Evolutionary conservation across 2,888 invertebrate genomes (phyloP), one percentile per base, ranked within the genome.

Genomic region (Epistrophella euchroma): DNA sequence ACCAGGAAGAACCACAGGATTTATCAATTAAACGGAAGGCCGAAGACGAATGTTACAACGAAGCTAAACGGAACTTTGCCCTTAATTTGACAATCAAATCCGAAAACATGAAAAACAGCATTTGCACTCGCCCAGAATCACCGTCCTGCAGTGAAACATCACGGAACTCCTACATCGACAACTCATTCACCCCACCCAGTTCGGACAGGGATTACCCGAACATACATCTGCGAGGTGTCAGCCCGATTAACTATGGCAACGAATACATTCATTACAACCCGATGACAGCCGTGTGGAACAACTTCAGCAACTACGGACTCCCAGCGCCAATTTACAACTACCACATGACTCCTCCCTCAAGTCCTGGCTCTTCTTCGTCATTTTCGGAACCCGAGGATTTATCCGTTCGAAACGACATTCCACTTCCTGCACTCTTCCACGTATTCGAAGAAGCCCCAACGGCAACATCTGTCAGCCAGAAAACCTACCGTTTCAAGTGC

Each of bases 401-500:
- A 74, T 90, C 92, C 13, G 88, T 91, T 75, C 90, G 91, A 78
- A 91, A 88, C 84, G 91, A 91, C 81, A 92, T 92, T 72, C 92
- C 92, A 32, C 76, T 92, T 88, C 91, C 91, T 15, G 91, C 91
- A 17, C 82, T 91, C 17, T 91, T 89, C 87, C 91, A 91, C 68
- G 83, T 89, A 47, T 90, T 90, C 86, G 90, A 90, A 7, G 90
- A 91, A 84, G 88, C 90, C 2, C 89, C 90, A 25, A 70, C 77
- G 4, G 55, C 52, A 15, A 56, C 88, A 0, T 17, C 76, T 11
- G 70, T 76, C 4, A 79, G 77, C 76, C 73, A 82, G 55, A 91
- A 91, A 71, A 90, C 88, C 73, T 91, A 90, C 68, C 95, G 98
- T 66, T 98, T 97, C 92, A 97, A 97, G 91, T 99, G 98, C 91